phyloP scores from a whole-genome alignment of 2,888 invertebrate genomes.

The Latrodectus elegans region DNA sequence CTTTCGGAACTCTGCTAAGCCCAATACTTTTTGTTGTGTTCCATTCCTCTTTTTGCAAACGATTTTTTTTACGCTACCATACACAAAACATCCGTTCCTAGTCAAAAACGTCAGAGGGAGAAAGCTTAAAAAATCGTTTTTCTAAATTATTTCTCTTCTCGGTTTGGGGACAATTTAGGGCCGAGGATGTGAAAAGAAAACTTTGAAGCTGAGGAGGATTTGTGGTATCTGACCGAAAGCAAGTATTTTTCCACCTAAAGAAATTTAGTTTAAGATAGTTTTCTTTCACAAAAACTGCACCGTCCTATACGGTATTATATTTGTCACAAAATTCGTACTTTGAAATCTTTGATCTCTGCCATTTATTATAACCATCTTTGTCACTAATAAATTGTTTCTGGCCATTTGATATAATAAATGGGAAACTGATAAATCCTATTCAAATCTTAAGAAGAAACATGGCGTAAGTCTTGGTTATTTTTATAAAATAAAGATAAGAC shows the following conservation, averaged over 20 bases:
- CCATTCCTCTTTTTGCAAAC: conserved; percentile 24
- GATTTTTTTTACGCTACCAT: conserved; percentile 1
- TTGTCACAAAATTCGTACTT: conserved; percentile 2
- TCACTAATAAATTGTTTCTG: conserved; percentile 5
- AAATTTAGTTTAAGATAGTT: conserved; percentile 3
- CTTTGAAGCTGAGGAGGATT: not conserved
- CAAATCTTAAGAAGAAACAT: not conserved
- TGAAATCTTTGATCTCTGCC: not conserved
- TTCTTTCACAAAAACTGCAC: not conserved
- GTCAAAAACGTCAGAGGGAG: conserved; percentile 22
- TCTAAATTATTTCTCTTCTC: conserved; percentile 17
- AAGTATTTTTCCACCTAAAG: not conserved
- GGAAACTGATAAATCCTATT: conserved; percentile 5
- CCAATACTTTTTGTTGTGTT: conserved; percentile 8
- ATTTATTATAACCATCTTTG: not conserved
- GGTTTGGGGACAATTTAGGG: conserved; percentile 17
- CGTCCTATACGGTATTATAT: not conserved
- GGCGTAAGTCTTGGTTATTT: not conserved
- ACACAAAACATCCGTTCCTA: conserved; percentile 41
- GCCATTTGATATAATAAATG: not conserved
- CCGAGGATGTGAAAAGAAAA: conserved; percentile 3
- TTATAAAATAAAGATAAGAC: not conserved
- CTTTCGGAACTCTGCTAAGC: conserved; percentile 11
- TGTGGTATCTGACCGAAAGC: conserved; percentile 4
- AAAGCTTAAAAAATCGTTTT: conserved; percentile 30